Evolutionary conservation across 2,888 invertebrate species (phyloP).

Genomic region (Miltochrista miniata): DNA sequence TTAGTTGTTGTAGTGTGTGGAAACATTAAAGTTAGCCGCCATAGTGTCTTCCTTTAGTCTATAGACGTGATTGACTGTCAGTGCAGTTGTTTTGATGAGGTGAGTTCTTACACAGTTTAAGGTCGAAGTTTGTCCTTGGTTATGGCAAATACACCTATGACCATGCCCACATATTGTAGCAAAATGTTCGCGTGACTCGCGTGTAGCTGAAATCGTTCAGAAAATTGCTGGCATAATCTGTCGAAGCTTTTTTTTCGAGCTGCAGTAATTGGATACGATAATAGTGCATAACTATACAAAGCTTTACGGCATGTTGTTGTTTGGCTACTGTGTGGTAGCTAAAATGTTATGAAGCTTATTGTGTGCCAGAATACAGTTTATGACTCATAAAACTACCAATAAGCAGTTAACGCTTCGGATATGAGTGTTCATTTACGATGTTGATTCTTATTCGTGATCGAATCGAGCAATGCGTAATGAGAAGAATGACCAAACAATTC

Average conservation of each 20-base stretch:
- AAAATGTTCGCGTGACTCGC: slow-evolving; percentile 63
- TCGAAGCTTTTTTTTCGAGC: slow-evolving; percentile 21
- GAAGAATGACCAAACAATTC: neutral
- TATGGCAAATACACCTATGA: slow-evolving; percentile 46
- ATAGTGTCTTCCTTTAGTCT: slow-evolving; percentile 74
- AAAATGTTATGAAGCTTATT: neutral
- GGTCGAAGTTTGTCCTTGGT: slow-evolving; percentile 69
- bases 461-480: neutral
- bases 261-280: slow-evolving; percentile 25
- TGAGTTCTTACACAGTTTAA: slow-evolving; percentile 63
- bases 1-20: slow-evolving; percentile 50
- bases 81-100: slow-evolving; percentile 72
- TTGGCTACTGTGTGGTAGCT: slow-evolving; percentile 15
- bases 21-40: slow-evolving; percentile 48
- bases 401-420: slow-evolving; percentile 16
- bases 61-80: slow-evolving; percentile 48
- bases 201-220: slow-evolving; percentile 51
- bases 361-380: slow-evolving; percentile 14
- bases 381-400: slow-evolving; percentile 28
- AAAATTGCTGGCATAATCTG: slow-evolving; percentile 48
- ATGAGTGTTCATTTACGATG: neutral
- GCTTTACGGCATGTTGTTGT: slow-evolving; percentile 3
- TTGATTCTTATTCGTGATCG: neutral
- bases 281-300: slow-evolving; percentile 8
- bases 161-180: slow-evolving; percentile 42